Base-by-base conservation (phyloP, 2,113 vertebrate species). In the Peromyscus polionotus region DNA sequence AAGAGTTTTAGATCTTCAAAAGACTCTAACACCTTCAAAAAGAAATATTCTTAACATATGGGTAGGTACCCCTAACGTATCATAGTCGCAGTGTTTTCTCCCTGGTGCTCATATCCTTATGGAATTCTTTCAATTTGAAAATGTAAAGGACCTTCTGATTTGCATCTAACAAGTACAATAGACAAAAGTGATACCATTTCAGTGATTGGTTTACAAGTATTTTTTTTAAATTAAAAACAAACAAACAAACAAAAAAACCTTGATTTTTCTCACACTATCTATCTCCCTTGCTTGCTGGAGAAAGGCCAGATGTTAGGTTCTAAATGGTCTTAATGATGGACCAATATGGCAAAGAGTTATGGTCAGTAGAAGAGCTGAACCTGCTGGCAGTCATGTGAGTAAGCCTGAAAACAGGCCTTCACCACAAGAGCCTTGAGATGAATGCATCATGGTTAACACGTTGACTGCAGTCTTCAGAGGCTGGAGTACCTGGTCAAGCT, bases 1-100 rank as follows among this genome's bases (percentile, higher is more conserved):
- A 65, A 45, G n/a, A 93, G 79, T 11, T 92, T 24, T 54, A 91
- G 26, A 65, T 70, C 81, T 91, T 92, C 33, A 83, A 72, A 92
- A 90, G 14, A 0, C 48, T 14, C 3, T 0, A 0, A 87, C 36
- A 84, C 42, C n/a, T n/a, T 28, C 83, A 65, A 96, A 51, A 12
- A 57, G 54, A 12, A 9, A 96, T 67, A 75, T 88, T 90, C 77
- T 36, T 63, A 65, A 79, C 2, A 67, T 28, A 10, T 84, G 11
- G 33, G 33, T 39, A 93, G 54, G 12, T 1, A 84, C 33, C 48
- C 87, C 57, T 79, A 16, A 54, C 26, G 83, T 31, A 81, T 42
- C n/a, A 45, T 5, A 67, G 45, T 10, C 12, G 11, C 54, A 22
- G 14, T 75, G 42, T 54, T 72, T 57, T 79, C 68, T 51, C 51